Base-by-base conservation (phyloP, 2,113 vertebrate species). In the Choloepus hoffmanni region DNA sequence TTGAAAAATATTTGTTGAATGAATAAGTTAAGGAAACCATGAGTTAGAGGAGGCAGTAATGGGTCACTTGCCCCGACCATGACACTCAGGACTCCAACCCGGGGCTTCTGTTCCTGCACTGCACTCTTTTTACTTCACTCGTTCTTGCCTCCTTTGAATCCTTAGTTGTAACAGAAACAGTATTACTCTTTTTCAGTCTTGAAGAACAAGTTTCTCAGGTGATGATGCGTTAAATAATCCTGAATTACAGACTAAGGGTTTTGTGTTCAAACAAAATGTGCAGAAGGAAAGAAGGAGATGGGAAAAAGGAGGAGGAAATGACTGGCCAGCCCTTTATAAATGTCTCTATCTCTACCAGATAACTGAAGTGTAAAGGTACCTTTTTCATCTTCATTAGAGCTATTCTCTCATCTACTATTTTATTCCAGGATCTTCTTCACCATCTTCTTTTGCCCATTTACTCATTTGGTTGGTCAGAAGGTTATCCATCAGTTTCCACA, bases 361-460 rank as follows among this genome's bases (percentile, higher is more conserved):
- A 76, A 14, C 70, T 74, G 7, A 55, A 83, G 36, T 21, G 23
- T 79, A 33, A 30, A 26, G 7, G 36, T 67, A 43, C 19, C 62
- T 55, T 78, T 88, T 12, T 85, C 43, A 60, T 60, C 53, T 36
- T 79, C 60, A 30, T 16, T 68, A 92, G n/a, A 79, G 3, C 50
- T 21, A 72, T 67, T 68, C 8, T 74, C 40, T 81, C 50, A 72
- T 60, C 70, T 50, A 48, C 18, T 65, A 50, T 58, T 53, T 93
- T 85, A 74, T 89, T 91, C 33, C 86, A 30, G 14, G 89, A 62
- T 85, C 40, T 89, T 60, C 68, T 21, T 81, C 28, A 87, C 28
- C 43, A 87, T n/a, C 19, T 85, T 87, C 76, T n/a, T 95, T 72
- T 62, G 86, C 60, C 88, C 68, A 81, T 70, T 78, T 89, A 63